These are phyloP conservation scores for Lithosia quadra DNA, from an alignment of 2,888 invertebrate genomes.

Conservation along the genomic window DNA sequence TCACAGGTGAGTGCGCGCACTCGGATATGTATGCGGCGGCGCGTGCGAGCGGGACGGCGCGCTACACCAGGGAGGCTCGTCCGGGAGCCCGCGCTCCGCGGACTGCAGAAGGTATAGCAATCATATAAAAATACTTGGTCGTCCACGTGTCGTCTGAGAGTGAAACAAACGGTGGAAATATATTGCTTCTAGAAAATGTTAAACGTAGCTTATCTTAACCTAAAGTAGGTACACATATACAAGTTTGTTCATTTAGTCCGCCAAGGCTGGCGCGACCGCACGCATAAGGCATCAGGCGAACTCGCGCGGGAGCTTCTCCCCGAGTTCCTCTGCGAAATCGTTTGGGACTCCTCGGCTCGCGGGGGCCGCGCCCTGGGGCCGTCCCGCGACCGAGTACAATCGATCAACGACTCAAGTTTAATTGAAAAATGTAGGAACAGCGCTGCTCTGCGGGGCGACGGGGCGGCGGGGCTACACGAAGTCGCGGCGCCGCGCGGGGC, in stretches of 20 bases:
- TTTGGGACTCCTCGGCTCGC: not conserved
- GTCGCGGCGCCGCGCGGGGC: slow-evolving; percentile 23
- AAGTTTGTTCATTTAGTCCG: slow-evolving; percentile 43
- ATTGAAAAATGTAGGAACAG: slow-evolving; percentile 1
- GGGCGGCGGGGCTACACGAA: slow-evolving; percentile 26
- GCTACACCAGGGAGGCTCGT: too few species aligned
- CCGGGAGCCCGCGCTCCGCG: too few species aligned
- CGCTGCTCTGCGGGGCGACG: slow-evolving; percentile 23
- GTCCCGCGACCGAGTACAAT: too few species aligned
- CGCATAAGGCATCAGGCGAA: not conserved
- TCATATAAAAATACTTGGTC: slow-evolving; percentile 50
- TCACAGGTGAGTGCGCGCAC: too few species aligned
- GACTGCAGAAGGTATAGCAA: slow-evolving; percentile 35
- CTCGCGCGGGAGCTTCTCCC: not conserved
- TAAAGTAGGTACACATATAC: slow-evolving; percentile 26
- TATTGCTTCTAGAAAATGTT: slow-evolving; percentile 35
- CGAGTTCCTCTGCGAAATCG: not conserved
- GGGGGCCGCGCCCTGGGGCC: too few species aligned
- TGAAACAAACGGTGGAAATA: slow-evolving; percentile 33
- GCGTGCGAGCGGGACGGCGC: not conserved
- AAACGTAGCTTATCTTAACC: slow-evolving; percentile 25
- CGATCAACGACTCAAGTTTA: not conserved
- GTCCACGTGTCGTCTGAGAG: slow-evolving; percentile 25
- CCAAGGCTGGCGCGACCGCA: slow-evolving; percentile 1
- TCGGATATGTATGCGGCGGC: slow-evolving; percentile 10